Evolutionary conservation across 2,888 invertebrate genomes (phyloP).

Genomic region (Machimus atricapillus): DNA sequence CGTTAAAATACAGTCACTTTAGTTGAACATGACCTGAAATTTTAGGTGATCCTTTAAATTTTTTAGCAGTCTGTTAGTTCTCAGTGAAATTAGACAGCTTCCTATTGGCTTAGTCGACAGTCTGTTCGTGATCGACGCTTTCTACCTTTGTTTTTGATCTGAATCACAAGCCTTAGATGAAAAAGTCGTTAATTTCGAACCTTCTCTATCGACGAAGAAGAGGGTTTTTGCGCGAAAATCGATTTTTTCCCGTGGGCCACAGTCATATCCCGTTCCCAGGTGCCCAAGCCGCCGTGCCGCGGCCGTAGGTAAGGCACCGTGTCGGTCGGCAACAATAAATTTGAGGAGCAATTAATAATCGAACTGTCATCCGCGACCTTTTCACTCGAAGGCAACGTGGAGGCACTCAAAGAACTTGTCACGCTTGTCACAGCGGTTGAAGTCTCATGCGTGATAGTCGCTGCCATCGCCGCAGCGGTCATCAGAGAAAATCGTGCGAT

Average conservation of each 20-base stretch:
- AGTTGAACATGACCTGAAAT: background rate
- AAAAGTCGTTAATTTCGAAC: background rate
- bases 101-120: background rate
- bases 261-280: background rate
- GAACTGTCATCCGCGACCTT: conserved; percentile 51
- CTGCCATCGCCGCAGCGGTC: conserved; percentile 26
- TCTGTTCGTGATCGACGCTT: background rate
- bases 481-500: conserved; percentile 31
- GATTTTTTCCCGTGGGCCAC: background rate
- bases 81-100: background rate
- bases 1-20: background rate
- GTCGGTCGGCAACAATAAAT: conserved; percentile 37
- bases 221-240: background rate
- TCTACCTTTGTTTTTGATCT: background rate
- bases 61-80: background rate
- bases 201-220: background rate
- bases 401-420: conserved; percentile 44
- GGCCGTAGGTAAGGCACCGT: background rate
- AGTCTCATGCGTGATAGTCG: conserved; percentile 42
- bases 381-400: conserved; percentile 40
- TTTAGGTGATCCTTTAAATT: background rate
- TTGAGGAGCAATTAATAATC: conserved; percentile 52
- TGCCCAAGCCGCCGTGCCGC: background rate
- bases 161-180: background rate
- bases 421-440: conserved; percentile 42